These are phyloP conservation scores for Potamarius usumacintae DNA, from an alignment of 2,113 vertebrate species.

Conservation along the genomic window DNA sequence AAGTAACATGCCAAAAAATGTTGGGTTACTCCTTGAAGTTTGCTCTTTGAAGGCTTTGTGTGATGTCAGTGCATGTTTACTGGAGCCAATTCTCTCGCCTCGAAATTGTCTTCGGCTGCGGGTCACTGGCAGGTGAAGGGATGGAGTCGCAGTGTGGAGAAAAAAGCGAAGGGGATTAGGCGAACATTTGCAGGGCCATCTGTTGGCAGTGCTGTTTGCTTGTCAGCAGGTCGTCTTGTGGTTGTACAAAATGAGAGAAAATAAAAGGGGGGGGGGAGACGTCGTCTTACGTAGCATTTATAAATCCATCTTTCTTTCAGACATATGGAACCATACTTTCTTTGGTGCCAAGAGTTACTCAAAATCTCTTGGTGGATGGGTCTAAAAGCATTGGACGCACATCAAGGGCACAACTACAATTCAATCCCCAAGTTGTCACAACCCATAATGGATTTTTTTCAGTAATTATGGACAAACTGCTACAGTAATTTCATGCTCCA, in stretches of 20 bases:
- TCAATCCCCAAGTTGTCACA: neutral
- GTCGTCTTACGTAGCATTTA: neutral
- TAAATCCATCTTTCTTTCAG: neutral
- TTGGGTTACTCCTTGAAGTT: slow-evolving; percentile 15
- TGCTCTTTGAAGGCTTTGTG: slow-evolving; percentile 12
- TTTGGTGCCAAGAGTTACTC: neutral
- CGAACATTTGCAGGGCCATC: slow-evolving; percentile 6
- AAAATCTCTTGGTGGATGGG: neutral
- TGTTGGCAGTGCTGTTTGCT: slow-evolving; percentile 22
- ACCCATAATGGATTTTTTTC: neutral
- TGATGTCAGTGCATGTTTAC: slow-evolving; percentile 26
- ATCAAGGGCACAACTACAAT: neutral
- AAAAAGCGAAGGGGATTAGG: neutral
- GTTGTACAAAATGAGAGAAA: neutral
- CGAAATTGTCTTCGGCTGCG: slow-evolving; percentile 1
- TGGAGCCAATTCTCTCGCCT: neutral
- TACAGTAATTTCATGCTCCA: neutral
- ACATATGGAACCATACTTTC: neutral
- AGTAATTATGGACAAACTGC: neutral
- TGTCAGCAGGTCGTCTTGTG: slow-evolving; percentile 17
- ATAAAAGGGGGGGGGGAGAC: neutral
- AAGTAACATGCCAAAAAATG: neutral
- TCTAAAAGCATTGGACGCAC: neutral
- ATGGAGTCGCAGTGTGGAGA: neutral
- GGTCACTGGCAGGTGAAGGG: slow-evolving; percentile 42